Conservation (phyloP, 2,797 vertebrate genomes). For the Oceanodroma leucorhoa region DNA sequence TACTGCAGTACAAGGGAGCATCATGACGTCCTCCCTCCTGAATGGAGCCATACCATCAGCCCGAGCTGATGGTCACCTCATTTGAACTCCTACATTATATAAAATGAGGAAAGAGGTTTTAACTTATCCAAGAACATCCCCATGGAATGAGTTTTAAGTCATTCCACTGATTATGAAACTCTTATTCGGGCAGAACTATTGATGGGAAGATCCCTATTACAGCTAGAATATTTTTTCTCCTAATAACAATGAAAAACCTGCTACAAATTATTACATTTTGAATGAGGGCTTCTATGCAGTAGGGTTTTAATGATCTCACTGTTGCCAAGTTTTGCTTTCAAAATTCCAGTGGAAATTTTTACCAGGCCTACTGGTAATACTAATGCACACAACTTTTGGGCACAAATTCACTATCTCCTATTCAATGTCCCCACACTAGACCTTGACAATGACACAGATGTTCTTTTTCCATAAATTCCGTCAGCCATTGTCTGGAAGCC, state of each 20-base stretch:
- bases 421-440: background rate
- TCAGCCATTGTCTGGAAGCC: background rate
- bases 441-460: slow-evolving; percentile 38
- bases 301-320: slow-evolving; percentile 18
- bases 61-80: background rate
- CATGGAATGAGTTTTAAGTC: background rate
- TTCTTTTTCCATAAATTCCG: slow-evolving; percentile 28
- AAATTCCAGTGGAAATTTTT: slow-evolving; percentile 16
- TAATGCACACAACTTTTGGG: slow-evolving; percentile 16
- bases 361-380: background rate
- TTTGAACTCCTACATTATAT: background rate
- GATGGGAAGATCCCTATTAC: background rate
- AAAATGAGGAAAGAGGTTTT: background rate
- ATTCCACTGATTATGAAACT: background rate
- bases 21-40: background rate
- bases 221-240: background rate
- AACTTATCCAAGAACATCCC: background rate
- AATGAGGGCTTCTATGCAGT: slow-evolving; percentile 10
- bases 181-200: background rate
- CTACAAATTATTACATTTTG: background rate
- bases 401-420: background rate
- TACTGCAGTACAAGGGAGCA: rapidly evolving
- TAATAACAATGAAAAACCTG: background rate
- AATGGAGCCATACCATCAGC: background rate
- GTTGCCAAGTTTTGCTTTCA: slow-evolving; percentile 48